These are phyloP conservation scores for Euthynnus affinis DNA, from an alignment of 2,797 vertebrate species.

Conservation along the genomic window DNA sequence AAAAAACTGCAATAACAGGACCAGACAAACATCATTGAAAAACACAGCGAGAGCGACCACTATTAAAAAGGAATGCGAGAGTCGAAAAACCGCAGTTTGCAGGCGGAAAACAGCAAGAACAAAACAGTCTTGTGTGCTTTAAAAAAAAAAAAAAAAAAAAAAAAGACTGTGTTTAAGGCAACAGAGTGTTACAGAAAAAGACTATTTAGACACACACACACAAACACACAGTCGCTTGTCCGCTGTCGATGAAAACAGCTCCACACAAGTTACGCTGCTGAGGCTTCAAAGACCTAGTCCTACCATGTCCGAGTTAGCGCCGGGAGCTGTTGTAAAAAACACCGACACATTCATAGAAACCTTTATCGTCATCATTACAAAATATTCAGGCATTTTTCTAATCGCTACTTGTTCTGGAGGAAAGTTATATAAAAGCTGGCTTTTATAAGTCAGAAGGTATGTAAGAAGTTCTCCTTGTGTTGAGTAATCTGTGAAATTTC, in stretches of 20 bases:
- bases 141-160: no score
- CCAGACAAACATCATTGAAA: neutral
- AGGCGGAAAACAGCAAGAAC: conserved; percentile 31
- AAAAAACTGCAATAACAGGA: conserved; percentile 3
- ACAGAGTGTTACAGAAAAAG: conserved; percentile 6
- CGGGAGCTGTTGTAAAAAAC: no score
- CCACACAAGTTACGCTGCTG: neutral
- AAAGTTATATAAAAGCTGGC: neutral
- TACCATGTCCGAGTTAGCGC: no score
- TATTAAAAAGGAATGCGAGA: conserved; percentile 12
- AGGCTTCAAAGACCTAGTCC: conserved; percentile 35
- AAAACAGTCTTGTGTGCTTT: conserved; percentile 20
- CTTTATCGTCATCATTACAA: neutral
- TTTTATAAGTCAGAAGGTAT: neutral
- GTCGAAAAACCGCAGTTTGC: conserved; percentile 22
- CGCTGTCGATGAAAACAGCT: neutral
- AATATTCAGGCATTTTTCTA: neutral
- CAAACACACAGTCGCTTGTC: neutral
- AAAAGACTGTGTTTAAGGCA: conserved; percentile 11
- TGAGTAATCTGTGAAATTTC: conserved; percentile 37
- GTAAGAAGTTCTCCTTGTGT: neutral
- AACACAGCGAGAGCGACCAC: conserved; percentile 16
- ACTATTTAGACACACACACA: conserved; percentile 23
- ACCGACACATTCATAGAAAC: neutral
- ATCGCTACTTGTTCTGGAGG: neutral